These are phyloP conservation scores for Ivindomyrus marchei DNA, from an alignment of 2,113 vertebrate species.

Conservation along the genomic window DNA sequence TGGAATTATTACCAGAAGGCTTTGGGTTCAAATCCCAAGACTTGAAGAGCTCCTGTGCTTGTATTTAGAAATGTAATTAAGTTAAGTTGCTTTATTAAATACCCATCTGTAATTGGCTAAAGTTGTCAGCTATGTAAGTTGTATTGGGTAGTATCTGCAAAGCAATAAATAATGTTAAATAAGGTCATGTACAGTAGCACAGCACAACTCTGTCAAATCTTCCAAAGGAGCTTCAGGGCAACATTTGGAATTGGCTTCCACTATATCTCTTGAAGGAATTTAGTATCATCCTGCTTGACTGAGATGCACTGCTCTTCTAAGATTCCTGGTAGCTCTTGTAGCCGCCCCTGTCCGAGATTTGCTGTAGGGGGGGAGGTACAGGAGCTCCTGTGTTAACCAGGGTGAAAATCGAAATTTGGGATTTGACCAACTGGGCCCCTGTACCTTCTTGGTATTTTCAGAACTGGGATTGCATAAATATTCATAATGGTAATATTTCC, in stretches of 20 bases:
- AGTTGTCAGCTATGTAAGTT: constrained; percentile 2
- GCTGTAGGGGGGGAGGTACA: neutral
- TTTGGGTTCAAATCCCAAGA: neutral
- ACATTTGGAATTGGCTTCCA: neutral
- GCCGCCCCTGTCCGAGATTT: neutral
- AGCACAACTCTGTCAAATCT: neutral
- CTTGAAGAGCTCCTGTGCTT: neutral
- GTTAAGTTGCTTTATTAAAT: neutral
- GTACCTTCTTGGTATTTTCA: neutral
- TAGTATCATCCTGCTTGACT: neutral
- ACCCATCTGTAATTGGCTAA: neutral
- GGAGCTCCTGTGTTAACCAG: neutral
- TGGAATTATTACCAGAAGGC: neutral
- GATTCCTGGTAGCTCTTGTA: neutral
- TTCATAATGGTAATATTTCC: neutral
- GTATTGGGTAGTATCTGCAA: neutral
- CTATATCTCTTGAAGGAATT: neutral
- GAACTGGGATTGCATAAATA: neutral
- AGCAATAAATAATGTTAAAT: constrained; percentile 6
- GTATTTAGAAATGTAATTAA: neutral
- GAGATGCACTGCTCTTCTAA: neutral
- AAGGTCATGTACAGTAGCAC: neutral
- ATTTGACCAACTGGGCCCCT: neutral
- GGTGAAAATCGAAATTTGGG: neutral
- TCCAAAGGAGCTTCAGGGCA: neutral